Base-by-base conservation (phyloP, 2,888 invertebrate genomes). In the Harmothoe impar region DNA sequence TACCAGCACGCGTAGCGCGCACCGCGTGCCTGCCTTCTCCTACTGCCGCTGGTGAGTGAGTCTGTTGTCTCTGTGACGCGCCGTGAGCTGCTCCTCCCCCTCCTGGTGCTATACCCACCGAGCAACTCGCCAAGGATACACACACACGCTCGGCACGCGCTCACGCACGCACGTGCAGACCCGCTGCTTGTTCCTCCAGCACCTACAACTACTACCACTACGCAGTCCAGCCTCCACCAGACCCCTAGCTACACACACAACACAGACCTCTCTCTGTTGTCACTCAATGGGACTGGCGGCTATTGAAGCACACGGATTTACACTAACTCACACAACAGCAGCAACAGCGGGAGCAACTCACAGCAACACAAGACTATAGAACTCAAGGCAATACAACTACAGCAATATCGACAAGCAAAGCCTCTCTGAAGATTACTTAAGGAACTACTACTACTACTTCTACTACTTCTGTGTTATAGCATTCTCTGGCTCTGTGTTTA, bases 121-220 rank as follows among this genome's bases (percentile, higher is more conserved):
- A 51, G 52, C 23, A 84, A 84, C 84, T 33, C 52, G n/a, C 43
- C 35, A 23, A 78, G 5, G 17, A 51, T 43, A 78, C 35, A 51
- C 43, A 25, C 84, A 43, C 84, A 23, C 84, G 35, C 81, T n/a
- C 84, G n/a, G n/a, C 84, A 77, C 77, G 62, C 78, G 35, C 78
- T 25, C 78, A 29, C 78, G 78, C 78, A 62, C 62, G 62, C 62
- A 62, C 62, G 62, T 62, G 62, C 62, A 12, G 20, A 10, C 77
- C 5, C 5, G 1, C 77, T 29, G 31, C 77, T 77, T 17, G 25
- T 29, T 31, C 77, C 77, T n/a, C 31, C 77, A 77, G n/a, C 77
- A 31, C 29, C 29, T 31, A 81, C 81, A 33, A 81, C 81, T 3
- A 43, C 81, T 43, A 81, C 35, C 25, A 81, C 81, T 43, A 81